Base-by-base conservation (phyloP, 1,140 invertebrate genomes). In the Atta colombica region DNA sequence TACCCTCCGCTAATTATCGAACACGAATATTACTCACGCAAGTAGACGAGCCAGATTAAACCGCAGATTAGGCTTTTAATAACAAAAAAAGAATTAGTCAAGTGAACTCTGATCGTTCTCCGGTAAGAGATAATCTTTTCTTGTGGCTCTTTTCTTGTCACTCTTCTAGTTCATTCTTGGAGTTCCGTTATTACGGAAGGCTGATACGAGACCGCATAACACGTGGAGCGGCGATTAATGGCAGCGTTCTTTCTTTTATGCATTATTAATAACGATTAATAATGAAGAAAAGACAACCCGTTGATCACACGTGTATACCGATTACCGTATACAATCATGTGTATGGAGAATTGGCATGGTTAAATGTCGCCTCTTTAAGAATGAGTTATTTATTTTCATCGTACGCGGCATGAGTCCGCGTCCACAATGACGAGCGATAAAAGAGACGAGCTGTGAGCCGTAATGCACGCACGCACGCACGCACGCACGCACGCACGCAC, bases 181-280 rank as follows among this genome's bases (percentile, higher is more conserved):
- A 51, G 21, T 51, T 66, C 53, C 58, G 49, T 72, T 58, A 31
- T 81, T 72, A 68, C 25, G 51, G n/a, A 66, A 74, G 49, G 35
- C 6, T 66, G 25, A 45, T 28, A 63, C 21, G 45, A 65, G 60
- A 6, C 31, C 69, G 58, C 69, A 60, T 45, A 66, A 21, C 77
- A 28, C 53, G 65, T 28, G 51, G 31, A 51, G 5, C 25, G 21
- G 18, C 45, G 49, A 60, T 63, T 77, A 53, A 69, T 49, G 63
- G n/a, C 63, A 28, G 21, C 16, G 16, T 49, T 14, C 49, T 45
- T 45, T 77, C 45, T 85, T 66, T 80, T 60, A 68, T 81, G 65
- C 53, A 25, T 69, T 69, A 86, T 86, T 81, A 81, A 81, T 81
- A 86, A 77, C 28, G 14, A 60, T 25, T 25, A 25, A 25, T 25